Evolutionary conservation across 2,888 invertebrate species (phyloP).

Genomic region (Sarcophaga rosellei): DNA sequence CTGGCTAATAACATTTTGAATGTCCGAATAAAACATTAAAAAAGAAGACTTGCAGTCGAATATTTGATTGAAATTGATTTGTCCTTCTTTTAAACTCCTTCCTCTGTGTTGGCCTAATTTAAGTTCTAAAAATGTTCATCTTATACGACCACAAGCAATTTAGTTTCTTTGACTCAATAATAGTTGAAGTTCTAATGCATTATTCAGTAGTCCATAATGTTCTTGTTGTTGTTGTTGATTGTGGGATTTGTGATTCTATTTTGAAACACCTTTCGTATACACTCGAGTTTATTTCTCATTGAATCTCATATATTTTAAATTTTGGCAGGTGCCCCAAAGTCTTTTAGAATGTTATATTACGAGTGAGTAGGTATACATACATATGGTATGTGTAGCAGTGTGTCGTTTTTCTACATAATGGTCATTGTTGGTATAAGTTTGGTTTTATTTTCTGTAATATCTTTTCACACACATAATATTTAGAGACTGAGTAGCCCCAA

Average conservation of each 20-base stretch:
- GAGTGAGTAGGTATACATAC: not conserved
- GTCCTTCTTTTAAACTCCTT: no score
- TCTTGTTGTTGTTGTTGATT: not conserved
- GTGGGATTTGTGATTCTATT: no score
- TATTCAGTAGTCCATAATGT: constrained; percentile 59
- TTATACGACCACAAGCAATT: constrained; percentile 7
- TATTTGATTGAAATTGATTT: no score
- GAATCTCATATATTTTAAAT: constrained; percentile 51
- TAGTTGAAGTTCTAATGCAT: constrained; percentile 50
- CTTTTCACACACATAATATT: constrained; percentile 47
- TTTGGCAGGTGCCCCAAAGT: constrained; percentile 68
- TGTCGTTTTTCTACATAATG: constrained; percentile 34
- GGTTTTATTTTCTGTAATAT: constrained; percentile 7
- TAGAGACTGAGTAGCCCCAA: constrained; percentile 5
- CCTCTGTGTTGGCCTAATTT: not conserved
- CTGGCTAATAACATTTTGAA: no score
- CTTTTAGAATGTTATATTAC: constrained; percentile 62
- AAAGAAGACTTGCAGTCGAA: no score
- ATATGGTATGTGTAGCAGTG: not conserved
- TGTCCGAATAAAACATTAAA: no score
- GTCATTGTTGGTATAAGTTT: constrained; percentile 48
- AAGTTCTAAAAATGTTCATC: not conserved
- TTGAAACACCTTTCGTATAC: no score
- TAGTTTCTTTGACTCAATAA: constrained; percentile 5
- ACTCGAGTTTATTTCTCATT: constrained; percentile 10